phyloP scores from a whole-genome alignment of 2,797 vertebrate species.

The Pseudomugil tenellus region DNA sequence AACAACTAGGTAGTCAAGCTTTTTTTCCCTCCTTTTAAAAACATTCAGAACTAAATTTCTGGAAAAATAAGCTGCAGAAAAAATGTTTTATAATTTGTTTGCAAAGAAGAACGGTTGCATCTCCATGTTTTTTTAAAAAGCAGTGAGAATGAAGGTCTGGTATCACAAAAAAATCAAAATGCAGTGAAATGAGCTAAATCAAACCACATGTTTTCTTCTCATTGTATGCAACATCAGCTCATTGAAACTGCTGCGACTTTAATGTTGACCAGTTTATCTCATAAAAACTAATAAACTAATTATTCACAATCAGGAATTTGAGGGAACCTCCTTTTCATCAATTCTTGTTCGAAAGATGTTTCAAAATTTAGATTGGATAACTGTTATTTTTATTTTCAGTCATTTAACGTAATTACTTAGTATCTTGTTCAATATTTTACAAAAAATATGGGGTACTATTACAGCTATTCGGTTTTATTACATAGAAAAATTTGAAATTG shows the following conservation, averaged over 20 bases:
- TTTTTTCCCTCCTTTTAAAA: background rate
- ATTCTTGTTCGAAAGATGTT: background rate
- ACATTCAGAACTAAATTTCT: background rate
- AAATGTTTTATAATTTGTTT: background rate
- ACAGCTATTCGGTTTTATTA: background rate
- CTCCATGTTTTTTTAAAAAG: too few relatives aligned
- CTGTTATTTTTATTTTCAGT: background rate
- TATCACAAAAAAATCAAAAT: too few relatives aligned
- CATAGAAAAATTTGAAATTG: background rate
- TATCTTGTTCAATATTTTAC: too few relatives aligned
- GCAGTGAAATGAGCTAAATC: too few relatives aligned
- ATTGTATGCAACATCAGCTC: too few relatives aligned
- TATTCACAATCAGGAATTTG: background rate
- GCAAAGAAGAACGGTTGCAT: background rate
- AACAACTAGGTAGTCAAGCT: constrained; percentile 83
- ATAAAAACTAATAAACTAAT: background rate
- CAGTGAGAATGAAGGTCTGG: too few relatives aligned
- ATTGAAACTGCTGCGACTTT: too few relatives aligned
- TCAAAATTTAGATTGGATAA: background rate
- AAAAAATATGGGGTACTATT: background rate
- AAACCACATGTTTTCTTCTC: too few relatives aligned
- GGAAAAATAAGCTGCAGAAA: too few relatives aligned
- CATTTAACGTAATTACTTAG: background rate
- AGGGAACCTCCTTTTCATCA: background rate
- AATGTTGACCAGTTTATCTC: too few relatives aligned